phyloP scores from a whole-genome alignment of 2,797 vertebrate species.

The Sparidentex hasta region DNA sequence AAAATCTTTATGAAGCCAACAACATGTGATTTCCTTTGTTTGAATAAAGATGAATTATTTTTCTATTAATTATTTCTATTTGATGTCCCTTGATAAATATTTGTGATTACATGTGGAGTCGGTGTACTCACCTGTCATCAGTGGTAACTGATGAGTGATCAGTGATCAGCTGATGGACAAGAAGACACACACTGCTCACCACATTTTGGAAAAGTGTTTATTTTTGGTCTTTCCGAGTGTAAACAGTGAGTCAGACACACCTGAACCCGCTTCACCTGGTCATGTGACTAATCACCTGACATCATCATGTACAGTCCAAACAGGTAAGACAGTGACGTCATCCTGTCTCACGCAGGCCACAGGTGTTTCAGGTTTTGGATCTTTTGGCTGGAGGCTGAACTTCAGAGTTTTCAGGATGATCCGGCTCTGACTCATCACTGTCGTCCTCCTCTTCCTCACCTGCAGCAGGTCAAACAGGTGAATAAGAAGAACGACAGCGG shows the following conservation, averaged over 20 bases:
- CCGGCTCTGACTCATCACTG: constrained; percentile 75
- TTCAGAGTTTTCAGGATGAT: constrained; percentile 23
- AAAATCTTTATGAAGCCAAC: no score
- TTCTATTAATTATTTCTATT: no score
- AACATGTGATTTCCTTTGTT: no score
- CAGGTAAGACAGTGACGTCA: neutral
- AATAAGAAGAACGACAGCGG: neutral
- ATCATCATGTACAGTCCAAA: neutral
- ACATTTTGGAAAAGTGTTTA: neutral
- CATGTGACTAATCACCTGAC: neutral
- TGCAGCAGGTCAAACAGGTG: constrained; percentile 29
- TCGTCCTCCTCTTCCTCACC: constrained; percentile 72
- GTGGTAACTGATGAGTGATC: neutral
- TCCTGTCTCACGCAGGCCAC: neutral
- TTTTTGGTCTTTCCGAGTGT: neutral
- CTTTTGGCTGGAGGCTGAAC: constrained; percentile 87
- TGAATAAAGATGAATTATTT: no score
- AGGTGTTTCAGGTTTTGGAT: constrained; percentile 70
- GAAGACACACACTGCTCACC: neutral
- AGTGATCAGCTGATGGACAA: no score
- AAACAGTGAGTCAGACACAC: neutral
- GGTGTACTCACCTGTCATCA: neutral
- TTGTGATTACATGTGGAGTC: no score
- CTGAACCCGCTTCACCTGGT: neutral
- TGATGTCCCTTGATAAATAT: no score